phyloP scores from a whole-genome alignment of 1,140 invertebrate species.

The Listronotus bonariensis region DNA sequence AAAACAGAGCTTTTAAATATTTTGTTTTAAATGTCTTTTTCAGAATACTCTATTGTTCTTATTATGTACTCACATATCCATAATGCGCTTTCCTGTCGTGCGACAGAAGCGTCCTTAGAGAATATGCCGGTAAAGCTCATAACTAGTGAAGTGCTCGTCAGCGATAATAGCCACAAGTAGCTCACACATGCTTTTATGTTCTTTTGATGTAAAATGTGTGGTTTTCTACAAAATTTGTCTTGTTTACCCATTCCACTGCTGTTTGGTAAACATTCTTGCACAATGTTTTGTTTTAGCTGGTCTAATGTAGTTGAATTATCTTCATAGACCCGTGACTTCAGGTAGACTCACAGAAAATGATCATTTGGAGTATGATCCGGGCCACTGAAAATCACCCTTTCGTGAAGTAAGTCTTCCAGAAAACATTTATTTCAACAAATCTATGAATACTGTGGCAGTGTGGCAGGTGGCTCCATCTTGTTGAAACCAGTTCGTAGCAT shows the following conservation, averaged over 20 bases:
- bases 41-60: constrained; percentile 29
- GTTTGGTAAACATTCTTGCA: constrained; percentile 34
- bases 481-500: too few relatives aligned
- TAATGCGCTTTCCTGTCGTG: constrained; percentile 41
- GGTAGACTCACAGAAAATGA: too few relatives aligned
- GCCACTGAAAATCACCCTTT: too few relatives aligned
- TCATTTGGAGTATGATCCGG: too few relatives aligned
- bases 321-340: too few relatives aligned
- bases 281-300: too few relatives aligned
- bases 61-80: constrained; percentile 42
- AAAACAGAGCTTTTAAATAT: constrained; percentile 27
- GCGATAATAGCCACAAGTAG: constrained; percentile 52
- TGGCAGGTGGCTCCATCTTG: too few relatives aligned
- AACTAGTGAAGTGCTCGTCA: constrained; percentile 51
- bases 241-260: constrained; percentile 42
- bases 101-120: constrained; percentile 40
- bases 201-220: constrained; percentile 51
- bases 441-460: too few relatives aligned
- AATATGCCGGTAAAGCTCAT: constrained; percentile 41
- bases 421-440: too few relatives aligned
- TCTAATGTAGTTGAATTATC: too few relatives aligned
- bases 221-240: constrained; percentile 54
- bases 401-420: too few relatives aligned
- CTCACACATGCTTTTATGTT: constrained; percentile 52
- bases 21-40: constrained; percentile 35